Percentiles rank a stretch among this genome's conserved stretches.
Evolutionary conservation across 1,140 invertebrate species (phyloP).

Genomic region (Aphaenogaster rudis): DNA sequence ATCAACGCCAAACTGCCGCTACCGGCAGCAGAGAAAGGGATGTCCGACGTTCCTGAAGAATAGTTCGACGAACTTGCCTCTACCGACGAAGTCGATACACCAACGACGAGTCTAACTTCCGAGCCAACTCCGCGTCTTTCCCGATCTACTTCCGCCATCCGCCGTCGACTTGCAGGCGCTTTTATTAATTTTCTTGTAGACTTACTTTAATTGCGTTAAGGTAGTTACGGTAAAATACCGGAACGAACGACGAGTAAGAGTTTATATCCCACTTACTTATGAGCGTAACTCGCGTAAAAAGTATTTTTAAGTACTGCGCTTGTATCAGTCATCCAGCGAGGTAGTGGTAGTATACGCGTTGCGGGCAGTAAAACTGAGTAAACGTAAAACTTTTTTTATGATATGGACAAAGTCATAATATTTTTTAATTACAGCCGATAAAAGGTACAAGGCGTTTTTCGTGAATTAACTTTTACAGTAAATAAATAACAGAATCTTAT

Average conservation of each 20-base stretch:
- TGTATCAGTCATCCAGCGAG: neutral
- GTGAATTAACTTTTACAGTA: neutral
- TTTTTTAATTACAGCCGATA: neutral
- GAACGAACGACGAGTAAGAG: constrained; percentile 41
- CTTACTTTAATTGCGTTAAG: constrained; percentile 61
- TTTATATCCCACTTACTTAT: constrained; percentile 46
- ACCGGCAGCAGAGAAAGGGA: constrained; percentile 11
- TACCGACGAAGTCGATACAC: constrained; percentile 46
- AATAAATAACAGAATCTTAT: neutral
- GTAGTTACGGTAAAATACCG: constrained; percentile 43
- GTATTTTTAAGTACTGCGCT: constrained; percentile 15
- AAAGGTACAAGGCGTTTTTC: neutral
- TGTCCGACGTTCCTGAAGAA: constrained; percentile 43
- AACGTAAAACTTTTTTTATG: neutral
- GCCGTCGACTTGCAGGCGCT: constrained; percentile 27
- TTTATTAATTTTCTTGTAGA: constrained; percentile 62
- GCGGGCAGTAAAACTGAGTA: neutral
- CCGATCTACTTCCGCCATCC: constrained; percentile 28
- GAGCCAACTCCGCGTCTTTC: constrained; percentile 21
- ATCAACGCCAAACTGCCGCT: constrained; percentile 43
- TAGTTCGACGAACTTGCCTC: constrained; percentile 40
- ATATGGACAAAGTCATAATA: neutral
- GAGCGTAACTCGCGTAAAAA: constrained; percentile 29
- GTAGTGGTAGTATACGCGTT: neutral
- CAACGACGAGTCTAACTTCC: constrained; percentile 28